Conservation (phyloP, 2,888 invertebrate genomes). For the Xestia sexstrigata region DNA sequence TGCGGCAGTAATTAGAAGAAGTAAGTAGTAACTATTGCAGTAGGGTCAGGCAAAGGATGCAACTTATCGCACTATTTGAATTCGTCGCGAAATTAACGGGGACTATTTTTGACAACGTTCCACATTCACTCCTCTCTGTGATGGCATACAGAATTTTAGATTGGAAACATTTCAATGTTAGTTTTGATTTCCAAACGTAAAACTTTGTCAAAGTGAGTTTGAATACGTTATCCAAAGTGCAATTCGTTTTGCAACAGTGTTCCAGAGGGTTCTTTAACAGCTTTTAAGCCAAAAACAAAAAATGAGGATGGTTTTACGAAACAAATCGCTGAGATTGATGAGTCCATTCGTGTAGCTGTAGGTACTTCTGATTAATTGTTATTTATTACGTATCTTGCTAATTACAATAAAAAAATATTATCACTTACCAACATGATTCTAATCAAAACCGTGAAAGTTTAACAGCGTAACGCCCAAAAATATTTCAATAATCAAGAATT, state of each 20-base stretch:
- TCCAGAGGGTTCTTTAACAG: not conserved
- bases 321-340: not conserved
- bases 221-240: conserved; percentile 18
- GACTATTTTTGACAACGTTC: conserved; percentile 24
- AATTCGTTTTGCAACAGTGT: conserved; percentile 8
- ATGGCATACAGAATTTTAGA: conserved; percentile 50
- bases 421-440: not conserved
- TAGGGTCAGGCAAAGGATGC: not conserved
- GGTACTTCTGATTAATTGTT: not conserved
- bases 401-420: not conserved
- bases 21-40: not conserved
- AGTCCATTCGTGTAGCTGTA: not conserved
- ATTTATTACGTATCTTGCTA: not conserved
- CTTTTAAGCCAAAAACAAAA: conserved; percentile 6
- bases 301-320: not conserved
- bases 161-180: conserved; percentile 30
- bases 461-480: not conserved
- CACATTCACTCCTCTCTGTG: conserved; percentile 8
- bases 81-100: not conserved
- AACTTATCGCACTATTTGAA: not conserved
- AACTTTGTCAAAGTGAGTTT: conserved; percentile 47
- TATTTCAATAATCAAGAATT: not conserved
- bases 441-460: not conserved
- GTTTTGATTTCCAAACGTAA: conserved; percentile 49
- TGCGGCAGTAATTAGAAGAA: not conserved